Conservation (phyloP, 2,113 vertebrate genomes). For the Stigmatopora argus region DNA sequence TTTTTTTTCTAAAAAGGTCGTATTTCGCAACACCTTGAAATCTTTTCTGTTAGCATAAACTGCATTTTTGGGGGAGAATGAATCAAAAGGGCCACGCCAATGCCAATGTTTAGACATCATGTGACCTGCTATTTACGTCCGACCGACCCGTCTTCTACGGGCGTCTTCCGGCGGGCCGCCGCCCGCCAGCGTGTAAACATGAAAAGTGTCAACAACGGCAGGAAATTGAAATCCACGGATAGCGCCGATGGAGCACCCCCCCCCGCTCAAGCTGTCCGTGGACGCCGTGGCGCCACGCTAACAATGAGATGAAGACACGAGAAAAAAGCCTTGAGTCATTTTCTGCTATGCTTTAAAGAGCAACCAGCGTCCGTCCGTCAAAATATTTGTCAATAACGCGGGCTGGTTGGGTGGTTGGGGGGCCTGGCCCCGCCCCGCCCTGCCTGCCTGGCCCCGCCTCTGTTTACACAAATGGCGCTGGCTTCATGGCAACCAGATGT, state of each 20-base stretch:
- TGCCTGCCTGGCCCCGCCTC: conserved; percentile 61
- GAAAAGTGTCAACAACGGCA: conserved; percentile 67
- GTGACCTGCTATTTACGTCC: not conserved
- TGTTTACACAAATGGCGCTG: conserved; percentile 78
- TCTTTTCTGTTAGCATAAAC: not conserved
- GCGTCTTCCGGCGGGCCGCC: not conserved
- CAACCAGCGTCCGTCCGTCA: not conserved
- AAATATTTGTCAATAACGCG: conserved; percentile 52
- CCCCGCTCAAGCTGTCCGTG: too few species aligned
- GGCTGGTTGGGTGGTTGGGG: conserved; percentile 72
- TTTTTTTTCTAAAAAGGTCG: not conserved
- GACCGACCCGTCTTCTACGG: not conserved
- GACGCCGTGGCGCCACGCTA: too few species aligned
- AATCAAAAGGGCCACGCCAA: not conserved
- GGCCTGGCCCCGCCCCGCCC: too few species aligned
- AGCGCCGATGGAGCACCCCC: too few species aligned
- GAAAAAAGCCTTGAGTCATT: too few species aligned
- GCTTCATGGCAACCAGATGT: conserved; percentile 79
- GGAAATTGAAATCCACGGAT: too few species aligned
- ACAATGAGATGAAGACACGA: too few species aligned
- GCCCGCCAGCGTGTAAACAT: conserved; percentile 5
- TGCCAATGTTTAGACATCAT: conserved; percentile 22
- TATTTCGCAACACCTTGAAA: not conserved
- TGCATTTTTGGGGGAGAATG: not conserved
- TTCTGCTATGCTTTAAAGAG: too few species aligned